Evolutionary conservation across 1,140 invertebrate genomes (phyloP).

Genomic region (Metopolophium dirhodum): DNA sequence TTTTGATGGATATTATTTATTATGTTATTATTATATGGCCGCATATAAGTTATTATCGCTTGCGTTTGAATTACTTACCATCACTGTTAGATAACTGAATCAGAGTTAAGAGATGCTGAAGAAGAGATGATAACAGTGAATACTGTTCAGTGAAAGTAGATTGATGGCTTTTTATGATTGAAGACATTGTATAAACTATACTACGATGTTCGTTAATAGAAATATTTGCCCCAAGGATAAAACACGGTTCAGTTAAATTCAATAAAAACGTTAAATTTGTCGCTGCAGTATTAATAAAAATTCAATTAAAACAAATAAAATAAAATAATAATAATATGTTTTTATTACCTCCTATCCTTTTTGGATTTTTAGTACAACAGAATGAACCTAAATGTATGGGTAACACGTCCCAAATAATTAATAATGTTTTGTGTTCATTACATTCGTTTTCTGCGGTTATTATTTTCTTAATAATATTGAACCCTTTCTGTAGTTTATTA

Average conservation of each 20-base stretch:
- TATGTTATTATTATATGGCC: no score
- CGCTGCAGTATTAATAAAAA: not conserved
- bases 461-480: slow-evolving; percentile 30
- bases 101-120: slow-evolving; percentile 23
- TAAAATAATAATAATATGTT: not conserved
- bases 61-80: slow-evolving; percentile 5
- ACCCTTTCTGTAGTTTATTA: slow-evolving; percentile 1
- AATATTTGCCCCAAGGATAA: not conserved
- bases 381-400: slow-evolving; percentile 43
- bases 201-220: slow-evolving; percentile 37
- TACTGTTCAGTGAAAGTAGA: slow-evolving; percentile 23
- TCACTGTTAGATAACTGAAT: slow-evolving; percentile 7
- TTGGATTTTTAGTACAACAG: slow-evolving; percentile 31
- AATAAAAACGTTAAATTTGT: slow-evolving; percentile 38
- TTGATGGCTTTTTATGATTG: slow-evolving; percentile 39
- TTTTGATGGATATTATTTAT: not conserved
- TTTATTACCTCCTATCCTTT: slow-evolving; percentile 40
- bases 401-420: slow-evolving; percentile 44
- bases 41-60: not conserved
- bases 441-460: not conserved
- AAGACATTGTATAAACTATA: slow-evolving; percentile 42
- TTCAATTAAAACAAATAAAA: not conserved
- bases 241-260: slow-evolving; percentile 33
- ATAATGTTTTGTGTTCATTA: slow-evolving; percentile 19
- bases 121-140: not conserved